Conservation (phyloP, 1,140 invertebrate genomes). For the Drosophila pachea region DNA sequence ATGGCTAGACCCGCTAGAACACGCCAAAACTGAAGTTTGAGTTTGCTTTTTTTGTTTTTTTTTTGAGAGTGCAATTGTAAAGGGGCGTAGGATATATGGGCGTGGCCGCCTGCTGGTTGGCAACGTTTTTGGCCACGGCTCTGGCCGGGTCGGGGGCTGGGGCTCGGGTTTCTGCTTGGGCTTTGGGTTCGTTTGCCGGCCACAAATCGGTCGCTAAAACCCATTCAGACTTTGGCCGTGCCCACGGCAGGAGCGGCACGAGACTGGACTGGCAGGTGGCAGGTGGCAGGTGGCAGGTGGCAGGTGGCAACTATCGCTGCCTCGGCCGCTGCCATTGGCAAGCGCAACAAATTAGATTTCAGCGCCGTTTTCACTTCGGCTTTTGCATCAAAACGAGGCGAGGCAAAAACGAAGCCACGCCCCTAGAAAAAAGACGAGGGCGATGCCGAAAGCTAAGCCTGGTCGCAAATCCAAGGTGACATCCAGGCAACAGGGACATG, state of each 20-base stretch:
- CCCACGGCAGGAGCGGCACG: slow-evolving; percentile 18
- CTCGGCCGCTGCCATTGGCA: slow-evolving; percentile 12
- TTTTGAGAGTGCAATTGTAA: too few relatives aligned
- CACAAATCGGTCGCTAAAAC: slow-evolving; percentile 70
- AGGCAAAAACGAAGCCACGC: slow-evolving; percentile 8
- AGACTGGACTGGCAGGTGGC: slow-evolving; percentile 5
- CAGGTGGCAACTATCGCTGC: slow-evolving; percentile 1
- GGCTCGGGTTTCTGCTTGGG: slow-evolving; percentile 1
- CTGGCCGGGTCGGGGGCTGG: neutral
- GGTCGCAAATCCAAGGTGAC: slow-evolving; percentile 58
- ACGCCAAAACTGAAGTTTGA: too few relatives aligned
- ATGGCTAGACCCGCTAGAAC: too few relatives aligned
- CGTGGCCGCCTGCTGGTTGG: slow-evolving; percentile 20
- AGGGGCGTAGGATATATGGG: neutral
- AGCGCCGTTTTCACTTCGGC: slow-evolving; percentile 61
- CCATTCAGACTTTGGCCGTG: slow-evolving; percentile 58
- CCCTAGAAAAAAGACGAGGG: slow-evolving; percentile 12
- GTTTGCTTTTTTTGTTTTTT: too few relatives aligned
- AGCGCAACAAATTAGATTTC: slow-evolving; percentile 70
- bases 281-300: neutral
- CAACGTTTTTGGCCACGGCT: slow-evolving; percentile 35
- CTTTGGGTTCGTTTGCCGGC: slow-evolving; percentile 25
- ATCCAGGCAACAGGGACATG: slow-evolving; percentile 30
- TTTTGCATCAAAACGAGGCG: slow-evolving; percentile 16
- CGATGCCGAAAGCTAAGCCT: slow-evolving; percentile 7